Evolutionary conservation across 2,888 invertebrate species (phyloP), one percentile per base, ranked within the genome.

Genomic region (Agriopis aurantiaria): DNA sequence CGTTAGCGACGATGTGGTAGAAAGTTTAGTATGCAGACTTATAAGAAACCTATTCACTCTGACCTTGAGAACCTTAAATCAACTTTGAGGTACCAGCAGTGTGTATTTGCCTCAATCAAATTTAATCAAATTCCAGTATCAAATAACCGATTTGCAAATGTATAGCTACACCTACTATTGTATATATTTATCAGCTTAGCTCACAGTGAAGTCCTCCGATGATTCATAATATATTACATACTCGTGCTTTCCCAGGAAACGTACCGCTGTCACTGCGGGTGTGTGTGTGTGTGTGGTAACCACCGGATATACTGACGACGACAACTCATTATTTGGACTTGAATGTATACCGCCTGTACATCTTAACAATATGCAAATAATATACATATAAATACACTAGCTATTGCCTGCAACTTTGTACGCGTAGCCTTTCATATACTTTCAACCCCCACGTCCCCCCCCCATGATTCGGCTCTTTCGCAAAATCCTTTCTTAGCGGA

Each of bases 221-320:
- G 58, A 46, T 33, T 58, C 65, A 65, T 23, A 12, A 33, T 33
- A 33, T 33, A 33, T 33, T 23, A 23, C 33, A 33, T 33, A 33
- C 8, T 10, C 48, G 14, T 46, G n/a, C 46, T 23, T 52, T 58
- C 53, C 65, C 48, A 61, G 49, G 67, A 61, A 56, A 56, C n/a
- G 41, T 9, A 48, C 46, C 46, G 46, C 56, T 57, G 57, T 49
- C 43, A 14, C 17, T 51, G 5, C 3, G 5, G 33, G 33, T 8
- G 45, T 45, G 7, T 17, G n/a, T n/a, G n/a, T n/a, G n/a, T n/a
- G n/a, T n/a, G 33, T 3, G 33, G 33, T 33, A 51, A 52, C 62
- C 17, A 65, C 65, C 56, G 65, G 69, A 65, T 60, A 49, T 57
- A 12, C 65, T 49, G 46, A 17, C 14, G 51, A 49, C 56, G 65